phyloP scores from a whole-genome alignment of 2,888 invertebrate species.

The Pinctada fucata region DNA sequence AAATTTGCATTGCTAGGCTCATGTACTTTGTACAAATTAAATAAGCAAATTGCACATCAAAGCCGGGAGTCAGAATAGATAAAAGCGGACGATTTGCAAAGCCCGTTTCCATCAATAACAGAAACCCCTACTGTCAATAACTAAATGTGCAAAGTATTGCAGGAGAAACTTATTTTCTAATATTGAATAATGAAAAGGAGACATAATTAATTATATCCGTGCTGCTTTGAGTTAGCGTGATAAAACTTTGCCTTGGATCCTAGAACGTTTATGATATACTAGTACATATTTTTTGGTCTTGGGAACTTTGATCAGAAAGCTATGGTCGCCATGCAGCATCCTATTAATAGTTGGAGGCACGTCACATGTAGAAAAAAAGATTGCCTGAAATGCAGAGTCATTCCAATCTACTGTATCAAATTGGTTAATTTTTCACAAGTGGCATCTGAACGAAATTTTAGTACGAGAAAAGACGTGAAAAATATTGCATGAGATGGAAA shows the following conservation, averaged over 20 bases:
- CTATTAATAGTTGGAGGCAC: too few relatives aligned
- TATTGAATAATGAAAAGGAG: constrained; percentile 23
- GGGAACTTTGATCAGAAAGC: too few relatives aligned
- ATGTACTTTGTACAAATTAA: constrained; percentile 50
- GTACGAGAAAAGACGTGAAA: not conserved
- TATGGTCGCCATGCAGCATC: too few relatives aligned
- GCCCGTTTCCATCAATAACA: constrained; percentile 40
- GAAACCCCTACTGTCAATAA: constrained; percentile 16
- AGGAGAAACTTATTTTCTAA: constrained; percentile 20
- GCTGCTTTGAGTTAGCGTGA: not conserved
- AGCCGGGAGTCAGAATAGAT: constrained; percentile 32
- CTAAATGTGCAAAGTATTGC: constrained; percentile 8
- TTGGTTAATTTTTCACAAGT: not conserved
- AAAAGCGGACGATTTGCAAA: constrained; percentile 30
- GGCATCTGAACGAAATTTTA: not conserved
- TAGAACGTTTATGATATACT: too few relatives aligned
- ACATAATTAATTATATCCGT: constrained; percentile 7
- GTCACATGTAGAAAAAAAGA: too few relatives aligned
- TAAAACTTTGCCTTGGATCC: too few relatives aligned
- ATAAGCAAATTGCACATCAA: constrained; percentile 49
- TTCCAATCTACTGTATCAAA: too few relatives aligned
- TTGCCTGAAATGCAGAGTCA: too few relatives aligned
- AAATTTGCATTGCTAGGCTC: constrained; percentile 47
- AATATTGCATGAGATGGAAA: not conserved
- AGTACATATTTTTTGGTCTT: too few relatives aligned